Evolutionary conservation across 1,140 invertebrate species (phyloP).

Genomic region (Drosophila azteca): DNA sequence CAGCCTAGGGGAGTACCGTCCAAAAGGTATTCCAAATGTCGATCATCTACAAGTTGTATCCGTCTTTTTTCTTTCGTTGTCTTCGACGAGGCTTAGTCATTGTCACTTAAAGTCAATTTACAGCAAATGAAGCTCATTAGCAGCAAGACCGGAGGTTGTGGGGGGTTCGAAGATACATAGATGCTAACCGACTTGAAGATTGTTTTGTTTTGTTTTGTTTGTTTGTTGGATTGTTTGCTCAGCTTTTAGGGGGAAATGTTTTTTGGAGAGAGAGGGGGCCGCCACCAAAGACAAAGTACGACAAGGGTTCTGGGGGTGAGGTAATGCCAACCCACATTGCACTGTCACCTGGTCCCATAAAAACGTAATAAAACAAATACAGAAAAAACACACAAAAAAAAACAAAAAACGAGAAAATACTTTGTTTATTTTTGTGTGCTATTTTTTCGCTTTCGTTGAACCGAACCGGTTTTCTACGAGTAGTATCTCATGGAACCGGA

Average conservation of each 20-base stretch:
- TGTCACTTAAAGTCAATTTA: conserved; percentile 38
- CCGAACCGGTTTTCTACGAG: conserved; percentile 31
- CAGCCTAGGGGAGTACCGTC: too few species aligned
- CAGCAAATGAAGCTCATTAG: conserved; percentile 51
- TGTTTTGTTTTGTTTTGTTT: too few species aligned
- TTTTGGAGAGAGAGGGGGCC: neutral
- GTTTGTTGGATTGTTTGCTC: conserved; percentile 37
- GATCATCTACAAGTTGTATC: neutral
- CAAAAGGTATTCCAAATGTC: too few species aligned
- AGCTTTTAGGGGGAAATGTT: conserved; percentile 37
- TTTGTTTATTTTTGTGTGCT: conserved; percentile 26
- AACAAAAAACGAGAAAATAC: conserved; percentile 19
- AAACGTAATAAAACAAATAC: too few species aligned
- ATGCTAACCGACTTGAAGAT: conserved; percentile 11
- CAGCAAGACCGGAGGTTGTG: neutral
- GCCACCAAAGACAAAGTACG: too few species aligned
- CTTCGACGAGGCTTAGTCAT: neutral
- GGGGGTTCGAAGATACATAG: neutral
- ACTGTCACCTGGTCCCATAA: conserved; percentile 34
- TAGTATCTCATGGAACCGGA: conserved; percentile 1
- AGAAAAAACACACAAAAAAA: too few species aligned
- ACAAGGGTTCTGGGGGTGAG: conserved; percentile 11
- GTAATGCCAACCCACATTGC: conserved; percentile 23
- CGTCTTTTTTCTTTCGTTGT: too few species aligned
- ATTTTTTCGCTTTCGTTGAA: conserved; percentile 47